Conservation (phyloP, 2,797 vertebrate species). For the Enteromius trimaculatus region DNA sequence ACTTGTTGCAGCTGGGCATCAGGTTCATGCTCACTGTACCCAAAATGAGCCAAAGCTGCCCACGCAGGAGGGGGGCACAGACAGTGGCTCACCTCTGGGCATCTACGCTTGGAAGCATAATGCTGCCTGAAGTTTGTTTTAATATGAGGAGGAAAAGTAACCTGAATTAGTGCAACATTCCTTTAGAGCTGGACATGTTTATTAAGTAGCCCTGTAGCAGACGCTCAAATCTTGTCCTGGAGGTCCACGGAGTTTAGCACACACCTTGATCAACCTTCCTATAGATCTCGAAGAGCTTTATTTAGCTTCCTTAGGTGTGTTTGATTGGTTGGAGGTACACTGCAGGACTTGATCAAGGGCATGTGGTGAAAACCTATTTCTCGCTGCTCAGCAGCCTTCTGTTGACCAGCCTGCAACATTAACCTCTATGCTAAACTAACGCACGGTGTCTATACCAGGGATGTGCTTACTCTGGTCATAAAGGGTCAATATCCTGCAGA, state of each 20-base stretch:
- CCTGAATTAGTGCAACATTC: slow-evolving; percentile 34
- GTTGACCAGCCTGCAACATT: neutral
- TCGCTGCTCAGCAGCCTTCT: neutral
- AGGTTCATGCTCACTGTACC: slow-evolving; percentile 70
- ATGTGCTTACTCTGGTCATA: neutral
- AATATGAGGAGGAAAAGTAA: slow-evolving; percentile 66
- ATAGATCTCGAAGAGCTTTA: neutral
- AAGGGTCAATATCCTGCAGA: neutral
- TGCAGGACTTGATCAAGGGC: neutral
- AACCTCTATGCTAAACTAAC: neutral
- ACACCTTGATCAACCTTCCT: neutral
- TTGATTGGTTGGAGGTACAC: neutral
- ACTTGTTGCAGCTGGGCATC: slow-evolving; percentile 74
- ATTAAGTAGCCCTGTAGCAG: neutral
- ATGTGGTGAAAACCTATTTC: neutral
- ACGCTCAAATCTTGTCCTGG: neutral
- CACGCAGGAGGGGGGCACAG: slow-evolving; percentile 68
- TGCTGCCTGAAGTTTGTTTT: slow-evolving; percentile 70
- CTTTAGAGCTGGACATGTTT: slow-evolving; percentile 8
- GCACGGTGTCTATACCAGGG: neutral
- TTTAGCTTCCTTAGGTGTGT: neutral
- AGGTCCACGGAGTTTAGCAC: neutral
- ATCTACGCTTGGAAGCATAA: slow-evolving; percentile 65
- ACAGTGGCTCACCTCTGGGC: slow-evolving; percentile 52
- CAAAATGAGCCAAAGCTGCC: slow-evolving; percentile 65